These are phyloP conservation scores for Melanotaenia duboulayi DNA, from an alignment of 2,113 vertebrate species.

Conservation along the genomic window DNA sequence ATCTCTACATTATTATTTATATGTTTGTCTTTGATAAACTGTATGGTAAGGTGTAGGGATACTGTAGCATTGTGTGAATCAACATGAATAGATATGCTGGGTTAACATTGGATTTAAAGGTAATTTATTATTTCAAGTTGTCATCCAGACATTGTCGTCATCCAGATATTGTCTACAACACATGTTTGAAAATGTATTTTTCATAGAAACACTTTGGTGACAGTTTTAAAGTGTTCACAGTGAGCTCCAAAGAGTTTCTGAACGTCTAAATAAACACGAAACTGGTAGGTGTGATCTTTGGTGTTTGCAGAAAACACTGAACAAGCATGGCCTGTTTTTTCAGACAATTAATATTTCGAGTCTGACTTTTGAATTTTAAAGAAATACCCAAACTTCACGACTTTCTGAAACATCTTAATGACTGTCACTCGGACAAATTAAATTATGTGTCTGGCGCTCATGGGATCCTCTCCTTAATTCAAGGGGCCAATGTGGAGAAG, in stretches of 20 bases:
- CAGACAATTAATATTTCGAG: no score
- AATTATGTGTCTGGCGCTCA: slow-evolving; percentile 51
- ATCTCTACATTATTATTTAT: no score
- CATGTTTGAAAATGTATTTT: no score
- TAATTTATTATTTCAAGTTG: neutral
- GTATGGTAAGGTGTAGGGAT: no score
- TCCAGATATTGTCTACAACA: no score
- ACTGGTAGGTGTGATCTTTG: slow-evolving; percentile 41
- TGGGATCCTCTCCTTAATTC: slow-evolving; percentile 60
- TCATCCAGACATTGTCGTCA: no score
- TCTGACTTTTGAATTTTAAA: slow-evolving; percentile 2
- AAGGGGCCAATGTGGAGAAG: neutral
- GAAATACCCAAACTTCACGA: slow-evolving; percentile 42
- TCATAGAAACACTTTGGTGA: slow-evolving; percentile 52
- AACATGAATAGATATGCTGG: no score
- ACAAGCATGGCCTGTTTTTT: no score
- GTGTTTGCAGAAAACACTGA: neutral
- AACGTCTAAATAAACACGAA: neutral
- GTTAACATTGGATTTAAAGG: no score
- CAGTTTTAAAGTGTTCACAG: slow-evolving; percentile 56
- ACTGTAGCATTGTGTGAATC: no score
- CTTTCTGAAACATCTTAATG: slow-evolving; percentile 37
- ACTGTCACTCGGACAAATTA: slow-evolving; percentile 29
- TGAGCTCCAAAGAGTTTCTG: slow-evolving; percentile 50
- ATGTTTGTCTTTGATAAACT: no score